phyloP scores from a whole-genome alignment of 2,888 invertebrate genomes.

The Selenia dentaria region DNA sequence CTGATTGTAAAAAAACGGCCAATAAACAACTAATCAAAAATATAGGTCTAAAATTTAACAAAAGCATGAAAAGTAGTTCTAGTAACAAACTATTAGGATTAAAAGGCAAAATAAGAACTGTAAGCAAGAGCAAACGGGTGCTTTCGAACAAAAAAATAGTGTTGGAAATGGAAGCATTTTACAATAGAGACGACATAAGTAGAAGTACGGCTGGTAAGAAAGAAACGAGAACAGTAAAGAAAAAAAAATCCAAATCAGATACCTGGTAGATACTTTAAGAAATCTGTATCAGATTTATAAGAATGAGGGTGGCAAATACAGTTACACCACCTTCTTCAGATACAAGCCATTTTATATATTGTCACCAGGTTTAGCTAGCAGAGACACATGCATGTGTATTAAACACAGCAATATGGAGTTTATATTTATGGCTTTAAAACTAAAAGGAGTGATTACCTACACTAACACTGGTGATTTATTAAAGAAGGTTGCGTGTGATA shows the following conservation, averaged over 20 bases:
- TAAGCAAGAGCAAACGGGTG: too few relatives aligned
- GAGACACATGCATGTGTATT: too few relatives aligned
- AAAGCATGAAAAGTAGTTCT: too few relatives aligned
- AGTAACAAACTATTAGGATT: too few relatives aligned
- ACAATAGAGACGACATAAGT: not conserved
- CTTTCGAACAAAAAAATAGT: too few relatives aligned
- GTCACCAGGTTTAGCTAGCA: not conserved
- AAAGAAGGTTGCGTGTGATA: not conserved
- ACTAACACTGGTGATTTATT: not conserved
- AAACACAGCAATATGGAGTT: not conserved
- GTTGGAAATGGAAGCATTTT: not conserved
- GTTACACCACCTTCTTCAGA: not conserved
- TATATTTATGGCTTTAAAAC: not conserved
- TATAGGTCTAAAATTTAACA: too few relatives aligned
- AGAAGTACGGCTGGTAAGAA: not conserved
- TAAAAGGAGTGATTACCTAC: not conserved
- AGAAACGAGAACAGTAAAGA: not conserved
- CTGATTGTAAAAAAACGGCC: too few relatives aligned
- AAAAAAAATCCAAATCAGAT: constrained; percentile 1
- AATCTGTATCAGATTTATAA: not conserved
- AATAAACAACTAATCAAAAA: too few relatives aligned
- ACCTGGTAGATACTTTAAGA: too few relatives aligned
- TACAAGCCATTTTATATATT: not conserved
- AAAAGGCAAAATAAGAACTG: not conserved
- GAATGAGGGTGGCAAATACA: not conserved